These are phyloP conservation scores for Ennomos erosarius DNA, from an alignment of 2,888 invertebrate genomes.

Conservation along the genomic window DNA sequence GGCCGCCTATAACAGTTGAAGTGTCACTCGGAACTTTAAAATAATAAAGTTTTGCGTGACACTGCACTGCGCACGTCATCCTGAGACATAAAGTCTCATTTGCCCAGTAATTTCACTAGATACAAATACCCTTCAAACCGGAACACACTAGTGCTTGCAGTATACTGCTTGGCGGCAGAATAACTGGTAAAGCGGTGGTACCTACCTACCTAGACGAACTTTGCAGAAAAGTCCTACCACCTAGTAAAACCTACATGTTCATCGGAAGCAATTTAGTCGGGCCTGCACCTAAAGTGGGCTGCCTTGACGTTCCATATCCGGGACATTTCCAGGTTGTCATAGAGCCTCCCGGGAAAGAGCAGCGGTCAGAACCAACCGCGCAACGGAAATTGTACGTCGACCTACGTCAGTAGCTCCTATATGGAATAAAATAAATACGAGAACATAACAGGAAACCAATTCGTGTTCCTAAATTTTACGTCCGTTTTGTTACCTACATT, in stretches of 20 bases:
- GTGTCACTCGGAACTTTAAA: too few species aligned
- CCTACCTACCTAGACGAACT: too few species aligned
- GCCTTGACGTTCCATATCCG: conserved; percentile 79
- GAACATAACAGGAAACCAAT: conserved; percentile 44
- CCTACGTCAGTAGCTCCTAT: conserved; percentile 68
- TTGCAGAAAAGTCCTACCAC: too few species aligned
- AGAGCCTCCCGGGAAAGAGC: conserved; percentile 70
- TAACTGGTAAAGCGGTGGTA: too few species aligned
- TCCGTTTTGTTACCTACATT: conserved; percentile 18
- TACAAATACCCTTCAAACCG: too few species aligned
- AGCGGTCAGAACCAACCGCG: conserved; percentile 65
- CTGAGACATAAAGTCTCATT: too few species aligned
- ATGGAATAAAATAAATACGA: conserved; percentile 49
- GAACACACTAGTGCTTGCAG: too few species aligned
- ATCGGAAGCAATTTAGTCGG: conserved; percentile 74
- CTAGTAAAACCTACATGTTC: conserved; percentile 38
- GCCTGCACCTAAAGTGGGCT: conserved; percentile 63
- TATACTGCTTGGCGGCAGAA: too few species aligned
- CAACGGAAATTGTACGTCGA: conserved; percentile 81
- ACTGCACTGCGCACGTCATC: too few species aligned
- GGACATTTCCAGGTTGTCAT: conserved; percentile 73
- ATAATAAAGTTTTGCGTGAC: too few species aligned
- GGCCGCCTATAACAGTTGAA: too few species aligned
- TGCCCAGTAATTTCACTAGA: too few species aligned
- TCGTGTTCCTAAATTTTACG: conserved; percentile 26